These are phyloP conservation scores for Trinorchestia longiramus DNA, from an alignment of 1,140 invertebrate genomes.

Conservation along the genomic window DNA sequence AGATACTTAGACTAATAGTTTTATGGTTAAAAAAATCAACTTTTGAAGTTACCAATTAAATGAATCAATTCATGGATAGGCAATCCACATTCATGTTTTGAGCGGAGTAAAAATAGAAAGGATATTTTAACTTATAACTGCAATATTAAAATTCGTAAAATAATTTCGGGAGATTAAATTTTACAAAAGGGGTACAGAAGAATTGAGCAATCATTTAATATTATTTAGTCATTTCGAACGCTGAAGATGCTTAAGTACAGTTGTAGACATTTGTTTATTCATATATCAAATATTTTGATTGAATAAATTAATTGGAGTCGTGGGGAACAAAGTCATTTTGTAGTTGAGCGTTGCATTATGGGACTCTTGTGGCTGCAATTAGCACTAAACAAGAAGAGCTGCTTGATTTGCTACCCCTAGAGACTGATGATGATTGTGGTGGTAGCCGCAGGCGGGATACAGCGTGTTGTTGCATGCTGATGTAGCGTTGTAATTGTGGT, in stretches of 20 bases:
- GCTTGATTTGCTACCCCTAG: background rate
- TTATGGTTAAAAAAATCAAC: background rate
- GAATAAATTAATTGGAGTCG: background rate
- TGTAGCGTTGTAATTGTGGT: background rate
- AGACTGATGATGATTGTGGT: constrained; percentile 39
- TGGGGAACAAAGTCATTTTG: background rate
- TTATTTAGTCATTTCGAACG: no score
- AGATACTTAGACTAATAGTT: background rate
- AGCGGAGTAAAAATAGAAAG: background rate
- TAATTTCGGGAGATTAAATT: background rate
- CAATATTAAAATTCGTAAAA: background rate
- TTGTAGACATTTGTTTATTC: no score
- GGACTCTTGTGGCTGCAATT: background rate
- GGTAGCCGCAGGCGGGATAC: background rate
- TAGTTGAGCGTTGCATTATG: background rate
- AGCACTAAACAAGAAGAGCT: background rate
- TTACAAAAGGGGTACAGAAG: no score
- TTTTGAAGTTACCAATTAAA: background rate
- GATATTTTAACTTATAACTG: background rate
- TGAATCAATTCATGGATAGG: background rate
- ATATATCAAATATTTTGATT: background rate
- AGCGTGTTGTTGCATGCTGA: background rate
- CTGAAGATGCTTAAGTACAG: no score
- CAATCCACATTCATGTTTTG: background rate
- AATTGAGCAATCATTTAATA: no score